These are phyloP conservation scores for Pocillopora grandis DNA, from an alignment of 92 coral and sea anemone species.

Conservation along the genomic window DNA sequence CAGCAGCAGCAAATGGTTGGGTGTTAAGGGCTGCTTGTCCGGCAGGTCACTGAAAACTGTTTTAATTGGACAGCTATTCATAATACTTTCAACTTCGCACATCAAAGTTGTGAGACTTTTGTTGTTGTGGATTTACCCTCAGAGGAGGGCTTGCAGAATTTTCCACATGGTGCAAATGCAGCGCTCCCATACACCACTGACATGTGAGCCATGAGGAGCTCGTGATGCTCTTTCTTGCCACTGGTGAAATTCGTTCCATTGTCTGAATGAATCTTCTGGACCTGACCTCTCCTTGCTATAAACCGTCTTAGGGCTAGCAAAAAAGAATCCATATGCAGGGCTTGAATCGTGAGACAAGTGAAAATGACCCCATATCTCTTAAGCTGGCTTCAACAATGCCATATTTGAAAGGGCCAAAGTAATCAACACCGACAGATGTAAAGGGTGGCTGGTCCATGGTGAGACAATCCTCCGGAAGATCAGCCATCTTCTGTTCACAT, in stretches of 20 bases:
- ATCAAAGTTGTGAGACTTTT: background rate
- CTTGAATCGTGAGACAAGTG: slow-evolving; percentile 10
- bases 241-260: slow-evolving; percentile 24
- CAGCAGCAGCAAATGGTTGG: slow-evolving; percentile 37
- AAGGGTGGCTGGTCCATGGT: slow-evolving; percentile 36
- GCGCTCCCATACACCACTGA: background rate
- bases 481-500: slow-evolving; percentile 53
- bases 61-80: background rate
- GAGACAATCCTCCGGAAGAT: slow-evolving; percentile 38
- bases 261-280: slow-evolving; percentile 18
- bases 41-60: background rate
- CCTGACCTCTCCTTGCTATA: slow-evolving; percentile 33
- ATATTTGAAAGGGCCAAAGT: slow-evolving; percentile 19
- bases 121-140: background rate
- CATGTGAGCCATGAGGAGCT: slow-evolving; percentile 31
- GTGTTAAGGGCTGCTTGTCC: background rate
- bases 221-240: slow-evolving; percentile 37
- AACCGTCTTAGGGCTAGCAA: slow-evolving; percentile 19
- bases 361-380: slow-evolving; percentile 50
- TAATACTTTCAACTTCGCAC: background rate
- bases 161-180: background rate
- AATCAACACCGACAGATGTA: slow-evolving; percentile 23
- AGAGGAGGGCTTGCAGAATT: background rate
- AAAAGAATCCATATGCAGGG: slow-evolving; percentile 18
- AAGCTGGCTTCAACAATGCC: slow-evolving; percentile 3